Evolutionary conservation across 2,888 invertebrate genomes (phyloP).

Genomic region (Germaria angustata): DNA sequence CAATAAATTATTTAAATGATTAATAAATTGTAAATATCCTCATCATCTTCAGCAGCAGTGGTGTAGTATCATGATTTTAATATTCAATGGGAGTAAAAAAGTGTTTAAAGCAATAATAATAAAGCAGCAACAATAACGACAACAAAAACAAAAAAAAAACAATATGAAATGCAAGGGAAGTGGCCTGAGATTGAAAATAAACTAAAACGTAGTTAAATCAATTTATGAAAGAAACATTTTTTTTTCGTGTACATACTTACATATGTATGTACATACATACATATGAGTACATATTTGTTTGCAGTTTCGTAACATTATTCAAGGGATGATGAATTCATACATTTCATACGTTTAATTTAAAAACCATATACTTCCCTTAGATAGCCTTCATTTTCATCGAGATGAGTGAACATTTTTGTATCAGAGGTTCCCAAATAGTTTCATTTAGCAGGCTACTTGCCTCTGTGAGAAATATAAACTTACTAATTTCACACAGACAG

Average conservation of each 20-base stretch:
- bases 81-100: conserved; percentile 38
- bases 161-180: conserved; percentile 22
- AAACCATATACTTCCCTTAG: neutral
- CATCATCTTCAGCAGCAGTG: conserved; percentile 22
- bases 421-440: neutral
- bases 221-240: neutral
- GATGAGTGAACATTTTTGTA: conserved; percentile 11
- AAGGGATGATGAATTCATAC: neutral
- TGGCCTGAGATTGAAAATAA: neutral
- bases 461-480: too few species aligned
- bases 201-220: neutral
- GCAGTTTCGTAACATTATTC: neutral
- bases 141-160: neutral
- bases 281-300: too few species aligned
- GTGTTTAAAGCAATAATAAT: conserved; percentile 27
- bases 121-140: conserved; percentile 15
- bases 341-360: neutral
- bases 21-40: conserved; percentile 62
- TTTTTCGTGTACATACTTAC: neutral
- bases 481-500: too few species aligned
- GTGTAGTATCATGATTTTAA: conserved; percentile 45
- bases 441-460: neutral
- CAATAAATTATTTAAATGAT: conserved; percentile 62
- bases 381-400: conserved; percentile 1
- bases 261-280: too few species aligned